Evolutionary conservation across 1,140 invertebrate species (phyloP), one percentile per base, ranked within the genome.

Genomic region (Dinothrombium tinctorium): DNA sequence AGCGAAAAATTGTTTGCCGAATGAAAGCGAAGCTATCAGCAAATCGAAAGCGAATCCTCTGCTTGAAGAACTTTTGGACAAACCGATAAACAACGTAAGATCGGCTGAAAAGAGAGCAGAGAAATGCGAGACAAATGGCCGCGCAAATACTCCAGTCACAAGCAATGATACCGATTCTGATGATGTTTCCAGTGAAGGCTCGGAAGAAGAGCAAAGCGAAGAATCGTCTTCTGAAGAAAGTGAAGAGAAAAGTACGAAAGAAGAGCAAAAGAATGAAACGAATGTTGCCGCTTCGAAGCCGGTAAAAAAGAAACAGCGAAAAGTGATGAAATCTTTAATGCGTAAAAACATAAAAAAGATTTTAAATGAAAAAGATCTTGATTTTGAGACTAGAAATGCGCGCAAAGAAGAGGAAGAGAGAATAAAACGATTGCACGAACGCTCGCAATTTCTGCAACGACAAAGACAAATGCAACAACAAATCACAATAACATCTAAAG

Each of bases 371-470:
- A 77, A 76, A 39, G 78, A 90, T 52, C 57, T 95, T 33, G 86
- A 92, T 54, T 76, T 80, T 47, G 76, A 78, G 7, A 92, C 86
- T 5, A 54, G 89, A n/a, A 73, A 73, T 19, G 87, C 87, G 2
- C 84, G 92, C 56, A 65, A 79, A 24, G 82, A 87, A 55, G 87
- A 94, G 60, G 74, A 76, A 49, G 84, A 90, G 54, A 65, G 87
- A 32, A 56, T 60, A 41, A 52, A 55, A 37, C 51, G 65, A 28
- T 42, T 65, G 11, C 51, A 53, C 38, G 49, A 54, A 43, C 8
- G 40, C 31, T 28, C 42, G 41, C 28, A 45, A 42, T 35, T 47
- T 42, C 48, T 48, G 44, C 46, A 39, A 39, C 41, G 41, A 24
- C 44, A 43, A 38, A 42, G 48, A 45, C 52, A 47, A 41, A 33